Evolutionary conservation across 2,888 invertebrate genomes (phyloP).

Genomic region (Hydriomena furcata): DNA sequence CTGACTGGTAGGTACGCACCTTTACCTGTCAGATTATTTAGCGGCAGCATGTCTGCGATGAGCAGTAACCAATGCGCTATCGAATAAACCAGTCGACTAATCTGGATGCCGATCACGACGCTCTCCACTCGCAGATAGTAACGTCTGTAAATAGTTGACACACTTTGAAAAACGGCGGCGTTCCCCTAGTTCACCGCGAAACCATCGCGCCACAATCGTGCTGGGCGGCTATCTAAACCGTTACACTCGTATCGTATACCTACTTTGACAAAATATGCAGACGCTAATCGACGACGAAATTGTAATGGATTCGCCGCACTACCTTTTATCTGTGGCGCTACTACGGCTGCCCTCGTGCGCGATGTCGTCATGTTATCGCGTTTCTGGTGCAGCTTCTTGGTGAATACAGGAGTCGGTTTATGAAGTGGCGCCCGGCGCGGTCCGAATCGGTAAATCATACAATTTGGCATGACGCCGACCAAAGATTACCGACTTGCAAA

Average conservation of each 20-base stretch:
- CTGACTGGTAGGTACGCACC: neutral
- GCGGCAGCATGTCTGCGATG: slow-evolving; percentile 19
- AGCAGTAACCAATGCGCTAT: slow-evolving; percentile 12
- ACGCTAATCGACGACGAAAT: neutral
- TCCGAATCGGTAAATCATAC: slow-evolving; percentile 67
- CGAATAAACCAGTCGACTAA: slow-evolving; percentile 34
- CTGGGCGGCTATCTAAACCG: no score
- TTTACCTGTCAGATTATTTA: slow-evolving; percentile 17
- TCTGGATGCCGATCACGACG: slow-evolving; percentile 31
- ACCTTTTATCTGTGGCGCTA: no score
- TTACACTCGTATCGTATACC: no score
- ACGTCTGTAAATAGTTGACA: slow-evolving; percentile 55
- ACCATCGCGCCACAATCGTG: no score
- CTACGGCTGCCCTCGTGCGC: no score
- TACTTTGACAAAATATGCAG: no score
- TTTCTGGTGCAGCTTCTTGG: neutral
- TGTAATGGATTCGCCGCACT: no score
- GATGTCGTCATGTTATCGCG: no score
- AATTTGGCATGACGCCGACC: slow-evolving; percentile 69
- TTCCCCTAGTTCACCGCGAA: slow-evolving; percentile 29
- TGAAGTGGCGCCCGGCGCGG: slow-evolving; percentile 64
- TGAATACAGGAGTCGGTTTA: slow-evolving; percentile 39
- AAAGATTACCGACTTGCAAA: slow-evolving; percentile 45
- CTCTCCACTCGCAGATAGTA: slow-evolving; percentile 38
- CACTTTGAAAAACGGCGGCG: slow-evolving; percentile 53